Conservation (phyloP, 2,113 vertebrate species). For the Tapirus terrestris region DNA sequence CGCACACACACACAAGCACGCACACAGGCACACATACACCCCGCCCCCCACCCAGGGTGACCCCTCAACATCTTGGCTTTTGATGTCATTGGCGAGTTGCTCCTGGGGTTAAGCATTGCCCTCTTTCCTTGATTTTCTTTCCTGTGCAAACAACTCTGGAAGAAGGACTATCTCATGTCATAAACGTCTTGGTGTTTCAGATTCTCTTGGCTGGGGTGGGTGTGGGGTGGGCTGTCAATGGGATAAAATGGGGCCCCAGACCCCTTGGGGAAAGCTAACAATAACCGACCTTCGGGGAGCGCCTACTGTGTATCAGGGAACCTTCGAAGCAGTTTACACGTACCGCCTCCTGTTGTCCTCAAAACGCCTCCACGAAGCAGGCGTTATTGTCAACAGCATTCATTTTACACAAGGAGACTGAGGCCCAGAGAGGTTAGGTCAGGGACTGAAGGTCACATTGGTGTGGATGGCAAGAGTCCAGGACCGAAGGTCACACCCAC, state of each 20-base stretch:
- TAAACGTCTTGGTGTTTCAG: neutral
- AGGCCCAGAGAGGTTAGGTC: neutral
- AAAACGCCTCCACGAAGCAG: accelerated
- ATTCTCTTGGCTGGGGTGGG: neutral
- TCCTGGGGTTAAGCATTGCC: neutral
- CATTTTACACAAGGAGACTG: neutral
- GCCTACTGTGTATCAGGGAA: neutral
- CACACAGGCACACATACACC: neutral
- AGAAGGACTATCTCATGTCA: neutral
- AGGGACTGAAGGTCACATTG: neutral
- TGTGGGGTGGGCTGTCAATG: neutral
- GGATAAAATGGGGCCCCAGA: neutral
- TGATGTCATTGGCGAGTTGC: no score
- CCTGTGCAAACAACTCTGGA: neutral
- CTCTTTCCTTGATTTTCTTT: neutral
- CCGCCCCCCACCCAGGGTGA: accelerated
- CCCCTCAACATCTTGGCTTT: neutral
- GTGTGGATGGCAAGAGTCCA: neutral
- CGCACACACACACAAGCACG: no score
- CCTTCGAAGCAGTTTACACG: neutral
- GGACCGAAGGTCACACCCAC: accelerated
- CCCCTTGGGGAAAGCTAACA: neutral
- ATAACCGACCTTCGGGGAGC: neutral
- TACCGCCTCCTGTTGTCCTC: neutral
- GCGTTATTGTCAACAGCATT: no score